A percentile compares a stretch with the other conserved stretches of the same genome.
Evolutionary conservation across 2,113 vertebrate genomes (phyloP).

Genomic region (Xiphias gladius): DNA sequence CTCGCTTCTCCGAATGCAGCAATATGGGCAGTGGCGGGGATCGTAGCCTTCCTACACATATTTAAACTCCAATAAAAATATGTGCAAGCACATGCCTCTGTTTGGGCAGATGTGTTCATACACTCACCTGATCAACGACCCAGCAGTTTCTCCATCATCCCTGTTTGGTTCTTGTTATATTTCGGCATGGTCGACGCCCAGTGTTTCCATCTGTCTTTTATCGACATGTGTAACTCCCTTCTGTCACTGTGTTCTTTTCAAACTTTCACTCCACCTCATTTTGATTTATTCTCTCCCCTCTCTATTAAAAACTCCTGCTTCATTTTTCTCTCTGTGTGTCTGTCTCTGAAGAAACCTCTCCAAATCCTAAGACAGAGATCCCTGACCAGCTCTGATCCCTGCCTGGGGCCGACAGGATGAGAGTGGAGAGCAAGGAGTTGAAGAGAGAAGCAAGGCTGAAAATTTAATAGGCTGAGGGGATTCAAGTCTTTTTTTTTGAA

Average conservation of each 20-base stretch:
- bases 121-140: neutral
- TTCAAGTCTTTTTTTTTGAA: neutral
- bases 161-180: constrained; percentile 30
- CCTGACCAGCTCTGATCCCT: constrained; percentile 56
- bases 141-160: constrained; percentile 5
- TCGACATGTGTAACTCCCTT: constrained; percentile 15
- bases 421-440: constrained; percentile 19
- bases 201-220: constrained; percentile 33
- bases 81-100: constrained; percentile 20
- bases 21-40: constrained; percentile 28
- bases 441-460: constrained; percentile 34
- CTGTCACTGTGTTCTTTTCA: constrained; percentile 15
- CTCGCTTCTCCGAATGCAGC: constrained; percentile 1
- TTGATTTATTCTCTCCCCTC: constrained; percentile 26
- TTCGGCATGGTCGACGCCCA: constrained; percentile 35
- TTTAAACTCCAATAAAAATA: constrained; percentile 40
- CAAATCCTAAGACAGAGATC: constrained; percentile 48
- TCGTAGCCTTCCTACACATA: constrained; percentile 35
- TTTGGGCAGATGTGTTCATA: constrained; percentile 32
- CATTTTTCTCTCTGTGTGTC: constrained; percentile 32
- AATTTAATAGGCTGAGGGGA: constrained; percentile 42
- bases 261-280: constrained; percentile 55
- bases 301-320: constrained; percentile 40
- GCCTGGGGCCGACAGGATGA: constrained; percentile 56
- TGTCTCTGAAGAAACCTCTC: constrained; percentile 33